phyloP scores from a whole-genome alignment of 2,113 vertebrate genomes.

The Cheilinus undulatus region DNA sequence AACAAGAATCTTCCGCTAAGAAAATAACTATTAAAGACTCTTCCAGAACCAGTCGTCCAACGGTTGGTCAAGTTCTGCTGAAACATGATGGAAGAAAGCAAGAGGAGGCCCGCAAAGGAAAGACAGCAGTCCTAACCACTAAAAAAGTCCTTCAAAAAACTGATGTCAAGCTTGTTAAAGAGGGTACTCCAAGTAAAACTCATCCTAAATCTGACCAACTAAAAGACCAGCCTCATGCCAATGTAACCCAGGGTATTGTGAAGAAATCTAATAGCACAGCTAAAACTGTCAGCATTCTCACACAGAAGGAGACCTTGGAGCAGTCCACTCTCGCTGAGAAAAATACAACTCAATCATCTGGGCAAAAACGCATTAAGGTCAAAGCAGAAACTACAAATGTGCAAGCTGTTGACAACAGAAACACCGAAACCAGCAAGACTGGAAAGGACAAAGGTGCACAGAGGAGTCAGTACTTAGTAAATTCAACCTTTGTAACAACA shows the following conservation, averaged over 20 bases:
- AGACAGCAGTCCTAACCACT: conserved; percentile 40
- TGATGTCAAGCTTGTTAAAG: conserved; percentile 53
- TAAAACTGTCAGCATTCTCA: conserved; percentile 53
- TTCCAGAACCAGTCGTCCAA: conserved; percentile 52
- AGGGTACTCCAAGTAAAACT: conserved; percentile 42
- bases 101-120: conserved; percentile 68
- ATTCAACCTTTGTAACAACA: conserved; percentile 46
- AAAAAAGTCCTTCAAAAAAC: conserved; percentile 53
- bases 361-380: conserved; percentile 45
- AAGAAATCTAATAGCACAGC: conserved; percentile 58
- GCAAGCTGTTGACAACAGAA: conserved; percentile 47
- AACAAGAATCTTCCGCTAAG: conserved; percentile 43
- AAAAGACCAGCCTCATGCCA: conserved; percentile 76
- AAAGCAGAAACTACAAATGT: conserved; percentile 41
- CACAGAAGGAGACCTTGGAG: conserved; percentile 51
- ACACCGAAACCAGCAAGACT: conserved; percentile 28
- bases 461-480: conserved; percentile 51
- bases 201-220: conserved; percentile 55
- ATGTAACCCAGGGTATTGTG: conserved; percentile 56
- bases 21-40: conserved; percentile 58
- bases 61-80: conserved; percentile 54
- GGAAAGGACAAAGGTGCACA: conserved; percentile 48
- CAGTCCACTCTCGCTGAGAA: conserved; percentile 62
- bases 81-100: conserved; percentile 60
- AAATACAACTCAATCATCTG: conserved; percentile 49